phyloP scores from a whole-genome alignment of 2,113 vertebrate genomes.

The Saguinus midas region DNA sequence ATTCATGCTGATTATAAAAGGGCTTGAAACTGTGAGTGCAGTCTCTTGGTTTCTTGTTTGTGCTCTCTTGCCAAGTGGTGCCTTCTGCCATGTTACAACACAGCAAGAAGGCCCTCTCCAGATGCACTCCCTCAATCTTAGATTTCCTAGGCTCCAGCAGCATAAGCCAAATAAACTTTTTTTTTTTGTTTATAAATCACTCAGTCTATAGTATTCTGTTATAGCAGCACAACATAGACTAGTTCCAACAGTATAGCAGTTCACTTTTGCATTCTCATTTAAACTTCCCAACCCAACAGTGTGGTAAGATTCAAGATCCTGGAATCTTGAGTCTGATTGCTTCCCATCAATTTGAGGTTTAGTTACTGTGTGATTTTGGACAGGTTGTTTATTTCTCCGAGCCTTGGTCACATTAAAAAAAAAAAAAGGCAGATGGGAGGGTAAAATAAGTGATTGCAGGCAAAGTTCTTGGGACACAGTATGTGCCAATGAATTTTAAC shows the following conservation, averaged over 20 bases:
- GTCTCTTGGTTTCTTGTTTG: neutral
- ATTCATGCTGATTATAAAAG: neutral
- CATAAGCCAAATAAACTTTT: neutral
- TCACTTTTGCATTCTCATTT: neutral
- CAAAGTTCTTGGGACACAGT: neutral
- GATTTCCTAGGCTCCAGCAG: neutral
- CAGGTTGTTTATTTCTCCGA: conserved; percentile 11
- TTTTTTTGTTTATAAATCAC: neutral
- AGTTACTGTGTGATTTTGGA: neutral
- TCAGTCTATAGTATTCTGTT: neutral
- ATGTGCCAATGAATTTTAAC: neutral
- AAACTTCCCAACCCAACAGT: neutral
- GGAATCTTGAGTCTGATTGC: neutral
- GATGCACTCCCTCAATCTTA: neutral
- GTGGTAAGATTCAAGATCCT: neutral
- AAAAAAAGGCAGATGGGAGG: neutral
- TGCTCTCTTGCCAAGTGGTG: neutral
- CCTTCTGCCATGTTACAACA: neutral
- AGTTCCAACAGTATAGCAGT: neutral
- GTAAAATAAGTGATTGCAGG: neutral
- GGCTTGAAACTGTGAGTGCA: neutral
- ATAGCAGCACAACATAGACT: neutral
- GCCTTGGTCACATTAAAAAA: neutral
- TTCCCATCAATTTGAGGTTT: neutral
- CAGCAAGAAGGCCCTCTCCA: neutral